These are phyloP conservation scores for Distichodus sexfasciatus DNA, from an alignment of 2,797 vertebrate genomes.

Conservation along the genomic window DNA sequence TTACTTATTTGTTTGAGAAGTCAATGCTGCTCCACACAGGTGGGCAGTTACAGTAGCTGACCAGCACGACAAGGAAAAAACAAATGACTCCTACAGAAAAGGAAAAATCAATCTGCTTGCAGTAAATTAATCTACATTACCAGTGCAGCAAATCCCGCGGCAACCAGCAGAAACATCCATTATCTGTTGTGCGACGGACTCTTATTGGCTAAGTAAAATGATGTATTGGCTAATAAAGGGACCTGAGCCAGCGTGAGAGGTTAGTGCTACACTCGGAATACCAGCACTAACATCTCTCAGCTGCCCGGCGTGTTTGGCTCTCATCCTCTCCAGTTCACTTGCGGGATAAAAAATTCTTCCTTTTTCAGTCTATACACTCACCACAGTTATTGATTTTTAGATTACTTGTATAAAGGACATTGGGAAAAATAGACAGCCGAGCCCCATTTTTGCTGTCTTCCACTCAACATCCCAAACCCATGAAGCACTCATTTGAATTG, in stretches of 20 bases:
- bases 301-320: conserved; percentile 1
- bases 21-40: conserved; percentile 41
- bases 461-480: conserved; percentile 7
- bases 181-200: conserved; percentile 55
- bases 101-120: conserved; percentile 57
- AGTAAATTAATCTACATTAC: conserved; percentile 61
- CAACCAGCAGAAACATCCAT: conserved; percentile 54
- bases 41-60: conserved; percentile 48
- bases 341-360: conserved; percentile 37
- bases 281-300: conserved; percentile 20
- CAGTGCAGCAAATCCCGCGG: conserved; percentile 46
- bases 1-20: conserved; percentile 39
- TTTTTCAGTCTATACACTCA: conserved; percentile 40
- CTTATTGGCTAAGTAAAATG: conserved; percentile 59
- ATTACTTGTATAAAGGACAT: conserved; percentile 51
- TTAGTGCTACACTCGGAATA: conserved; percentile 31
- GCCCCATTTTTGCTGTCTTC: conserved; percentile 28
- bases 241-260: conserved; percentile 35
- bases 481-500: conserved; percentile 38
- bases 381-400: conserved; percentile 48
- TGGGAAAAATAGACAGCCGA: conserved; percentile 30
- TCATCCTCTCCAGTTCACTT: conserved; percentile 15
- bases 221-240: conserved; percentile 57
- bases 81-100: conserved; percentile 52
- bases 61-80: conserved; percentile 45